Evolutionary conservation across 2,797 vertebrate genomes (phyloP), one percentile per base, ranked within the genome.

Genomic region (Otolemur crassicaudatus): DNA sequence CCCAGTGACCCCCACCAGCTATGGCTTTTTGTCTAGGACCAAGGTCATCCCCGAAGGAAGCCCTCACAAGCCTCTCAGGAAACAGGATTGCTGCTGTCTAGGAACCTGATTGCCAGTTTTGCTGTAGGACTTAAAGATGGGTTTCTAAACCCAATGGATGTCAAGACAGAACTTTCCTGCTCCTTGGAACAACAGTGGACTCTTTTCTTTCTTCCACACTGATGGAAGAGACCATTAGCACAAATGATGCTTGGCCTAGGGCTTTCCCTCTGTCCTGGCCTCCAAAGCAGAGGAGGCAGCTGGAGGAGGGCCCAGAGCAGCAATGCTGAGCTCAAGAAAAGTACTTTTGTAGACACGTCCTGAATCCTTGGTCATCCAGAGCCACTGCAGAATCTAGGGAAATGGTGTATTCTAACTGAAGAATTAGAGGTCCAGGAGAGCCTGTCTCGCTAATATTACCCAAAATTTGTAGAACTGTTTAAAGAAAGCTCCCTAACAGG

Each of bases 21-120:
- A 65, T 99, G 99, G 99, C 86, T 98, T 75, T 99, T 99, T 97
- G 99, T 98, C 93, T 99, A 99, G 99, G 65, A 25, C 13, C 3
- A 5, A 0, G 16, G 31, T 53, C 34, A 12, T 17, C 63, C 60
- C 29, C 29, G 1, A 4, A 61, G 25, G 77, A 43, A 56, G 23
- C 56, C 80, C 63, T 70, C 81, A 72, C 61, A 90, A 43, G 34
- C 37, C 31, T 73, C 95, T 95, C 86, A 76, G 86, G 97, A 89
- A 72, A 76, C 49, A 49, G 83, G 61, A 69, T 84, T 63, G 20
- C 87, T 19, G 37, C 11, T 56, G 14, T 82, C 70, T 72, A 75
- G 69, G 25, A 85, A 77, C 80, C 92, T 56, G 25, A 63, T 43
- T 72, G 73, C 75, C 43, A 43, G 73, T 40, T 75, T 79, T 82